A percentile compares a stretch with the other conserved stretches of the same genome.
phyloP scores from a whole-genome alignment of 2,797 vertebrate genomes.

The Tauraco hartlaubi region DNA sequence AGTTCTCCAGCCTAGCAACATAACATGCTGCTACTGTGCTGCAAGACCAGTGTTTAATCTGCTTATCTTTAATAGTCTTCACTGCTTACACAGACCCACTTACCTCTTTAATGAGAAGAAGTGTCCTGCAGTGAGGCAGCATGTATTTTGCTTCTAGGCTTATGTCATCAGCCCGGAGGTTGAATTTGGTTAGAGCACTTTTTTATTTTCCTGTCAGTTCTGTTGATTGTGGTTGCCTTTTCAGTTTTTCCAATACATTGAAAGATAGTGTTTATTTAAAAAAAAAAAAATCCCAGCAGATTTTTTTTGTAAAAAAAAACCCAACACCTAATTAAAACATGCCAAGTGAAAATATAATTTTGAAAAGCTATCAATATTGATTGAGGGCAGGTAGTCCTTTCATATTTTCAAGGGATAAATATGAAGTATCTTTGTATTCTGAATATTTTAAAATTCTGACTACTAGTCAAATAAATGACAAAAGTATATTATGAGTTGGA shows the following conservation, averaged over 20 bases:
- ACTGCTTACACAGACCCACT: conserved; percentile 60
- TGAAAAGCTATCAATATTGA: neutral
- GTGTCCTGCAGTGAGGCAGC: conserved; percentile 54
- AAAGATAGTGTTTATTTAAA: neutral
- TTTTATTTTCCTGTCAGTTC: conserved; percentile 49
- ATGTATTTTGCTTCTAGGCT: conserved; percentile 61
- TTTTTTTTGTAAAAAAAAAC: no score
- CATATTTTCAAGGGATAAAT: neutral
- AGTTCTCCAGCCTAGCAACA: conserved; percentile 35
- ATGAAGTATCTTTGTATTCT: neutral
- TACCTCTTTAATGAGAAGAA: conserved; percentile 72
- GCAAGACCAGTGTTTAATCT: conserved; percentile 63
- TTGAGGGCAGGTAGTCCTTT: neutral
- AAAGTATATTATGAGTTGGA: neutral
- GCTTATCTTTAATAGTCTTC: conserved; percentile 63
- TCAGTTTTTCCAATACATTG: neutral
- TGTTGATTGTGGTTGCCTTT: conserved; percentile 20
- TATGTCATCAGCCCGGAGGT: conserved; percentile 58
- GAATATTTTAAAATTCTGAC: neutral
- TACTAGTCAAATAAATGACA: neutral
- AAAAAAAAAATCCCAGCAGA: no score
- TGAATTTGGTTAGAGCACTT: conserved; percentile 50
- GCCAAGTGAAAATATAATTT: neutral
- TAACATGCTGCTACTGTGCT: conserved; percentile 20
- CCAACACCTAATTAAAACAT: neutral